These are phyloP conservation scores for Seira sanloemensis DNA, from an alignment of 2,888 invertebrate species.

Conservation along the genomic window DNA sequence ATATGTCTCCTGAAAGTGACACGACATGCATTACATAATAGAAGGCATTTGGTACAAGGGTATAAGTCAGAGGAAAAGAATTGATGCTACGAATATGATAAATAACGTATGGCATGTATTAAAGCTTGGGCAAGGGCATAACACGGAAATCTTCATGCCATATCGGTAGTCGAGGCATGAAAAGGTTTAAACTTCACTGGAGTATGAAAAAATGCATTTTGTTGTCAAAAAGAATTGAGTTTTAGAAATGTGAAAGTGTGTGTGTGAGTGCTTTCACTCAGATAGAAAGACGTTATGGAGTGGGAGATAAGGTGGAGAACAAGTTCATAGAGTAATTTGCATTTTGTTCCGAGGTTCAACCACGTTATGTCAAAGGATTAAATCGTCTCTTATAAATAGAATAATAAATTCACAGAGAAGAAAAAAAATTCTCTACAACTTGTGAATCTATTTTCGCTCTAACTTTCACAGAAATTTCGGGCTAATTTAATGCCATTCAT, in stretches of 20 bases:
- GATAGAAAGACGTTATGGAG: too few species aligned
- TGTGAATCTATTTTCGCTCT: neutral
- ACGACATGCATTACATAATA: neutral
- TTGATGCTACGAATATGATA: neutral
- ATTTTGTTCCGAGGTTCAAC: neutral
- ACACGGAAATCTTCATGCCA: neutral
- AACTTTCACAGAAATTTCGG: neutral
- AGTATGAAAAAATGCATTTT: neutral
- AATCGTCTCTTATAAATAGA: neutral
- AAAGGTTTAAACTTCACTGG: neutral
- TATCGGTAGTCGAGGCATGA: neutral
- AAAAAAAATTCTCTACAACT: neutral
- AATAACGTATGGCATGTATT: neutral
- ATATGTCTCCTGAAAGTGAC: neutral
- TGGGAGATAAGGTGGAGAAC: too few species aligned
- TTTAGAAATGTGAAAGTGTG: neutral
- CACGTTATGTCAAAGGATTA: neutral
- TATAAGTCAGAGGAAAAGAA: neutral
- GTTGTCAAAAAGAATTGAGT: neutral
- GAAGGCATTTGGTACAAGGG: neutral
- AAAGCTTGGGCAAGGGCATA: too few species aligned
- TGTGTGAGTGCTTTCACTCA: too few species aligned
- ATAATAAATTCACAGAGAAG: neutral
- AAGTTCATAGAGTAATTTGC: neutral
- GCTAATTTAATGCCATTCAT: neutral